These are phyloP conservation scores for Rhinoderma darwinii DNA, from an alignment of 2,113 vertebrate genomes.

Conservation along the genomic window DNA sequence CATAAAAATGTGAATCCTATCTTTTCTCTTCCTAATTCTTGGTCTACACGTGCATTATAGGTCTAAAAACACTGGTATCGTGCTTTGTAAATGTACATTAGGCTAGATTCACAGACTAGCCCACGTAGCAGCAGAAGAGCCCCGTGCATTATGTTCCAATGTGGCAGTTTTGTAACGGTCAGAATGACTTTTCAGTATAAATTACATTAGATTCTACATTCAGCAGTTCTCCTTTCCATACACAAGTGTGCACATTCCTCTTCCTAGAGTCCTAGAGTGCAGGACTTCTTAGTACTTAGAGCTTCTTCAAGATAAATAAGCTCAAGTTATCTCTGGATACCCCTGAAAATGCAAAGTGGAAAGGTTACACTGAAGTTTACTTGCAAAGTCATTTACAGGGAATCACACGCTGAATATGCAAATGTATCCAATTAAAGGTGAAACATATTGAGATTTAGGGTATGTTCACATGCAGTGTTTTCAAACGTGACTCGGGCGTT, in stretches of 20 bases:
- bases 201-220: neutral
- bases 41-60: too few species aligned
- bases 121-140: neutral
- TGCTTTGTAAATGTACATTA: neutral
- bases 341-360: neutral
- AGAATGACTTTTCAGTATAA: neutral
- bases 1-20: too few species aligned
- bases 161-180: neutral
- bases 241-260: neutral
- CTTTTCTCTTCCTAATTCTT: too few species aligned
- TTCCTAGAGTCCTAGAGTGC: neutral
- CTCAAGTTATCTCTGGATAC: neutral
- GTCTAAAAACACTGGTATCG: neutral
- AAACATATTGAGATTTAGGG: too few species aligned
- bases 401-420: neutral
- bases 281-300: neutral
- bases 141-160: neutral
- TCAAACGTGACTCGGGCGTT: too few species aligned
- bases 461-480: too few species aligned
- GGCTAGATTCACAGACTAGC: neutral
- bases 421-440: neutral
- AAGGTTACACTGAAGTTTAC: neutral
- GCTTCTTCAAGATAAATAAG: conserved; percentile 2
- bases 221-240: neutral
- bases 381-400: neutral